These are phyloP conservation scores for Limnephilus marmoratus DNA, from an alignment of 2,888 invertebrate species.

Conservation along the genomic window DNA sequence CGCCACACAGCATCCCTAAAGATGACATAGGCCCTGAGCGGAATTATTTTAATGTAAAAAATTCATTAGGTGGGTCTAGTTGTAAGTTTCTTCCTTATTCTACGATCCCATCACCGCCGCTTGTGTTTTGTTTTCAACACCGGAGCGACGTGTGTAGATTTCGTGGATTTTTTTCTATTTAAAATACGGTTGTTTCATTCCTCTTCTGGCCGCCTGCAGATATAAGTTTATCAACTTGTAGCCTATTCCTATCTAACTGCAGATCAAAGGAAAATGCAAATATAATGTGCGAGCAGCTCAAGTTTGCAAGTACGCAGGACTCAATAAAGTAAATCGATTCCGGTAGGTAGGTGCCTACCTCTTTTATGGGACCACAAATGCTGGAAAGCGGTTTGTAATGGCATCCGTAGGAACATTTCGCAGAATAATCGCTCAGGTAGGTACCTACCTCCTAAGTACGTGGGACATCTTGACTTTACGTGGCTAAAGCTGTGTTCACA, in stretches of 20 bases:
- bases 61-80: too few relatives aligned
- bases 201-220: too few relatives aligned
- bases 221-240: too few relatives aligned
- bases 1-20: too few relatives aligned
- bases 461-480: neutral
- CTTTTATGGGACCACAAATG: neutral
- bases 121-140: too few relatives aligned
- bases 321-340: neutral
- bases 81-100: too few relatives aligned
- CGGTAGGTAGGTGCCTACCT: neutral
- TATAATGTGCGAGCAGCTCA: neutral
- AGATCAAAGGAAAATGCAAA: neutral
- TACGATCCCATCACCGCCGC: too few relatives aligned
- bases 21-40: too few relatives aligned
- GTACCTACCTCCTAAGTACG: neutral
- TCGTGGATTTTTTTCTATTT: too few relatives aligned
- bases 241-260: neutral
- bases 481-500: neutral
- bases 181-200: too few relatives aligned
- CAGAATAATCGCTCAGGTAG: neutral
- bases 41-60: too few relatives aligned
- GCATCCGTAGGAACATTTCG: neutral
- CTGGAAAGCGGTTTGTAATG: constrained; percentile 2
- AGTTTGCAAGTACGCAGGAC: neutral
- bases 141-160: too few relatives aligned